Conservation (phyloP, 2,113 vertebrate species). For the Clarias batrachus region DNA sequence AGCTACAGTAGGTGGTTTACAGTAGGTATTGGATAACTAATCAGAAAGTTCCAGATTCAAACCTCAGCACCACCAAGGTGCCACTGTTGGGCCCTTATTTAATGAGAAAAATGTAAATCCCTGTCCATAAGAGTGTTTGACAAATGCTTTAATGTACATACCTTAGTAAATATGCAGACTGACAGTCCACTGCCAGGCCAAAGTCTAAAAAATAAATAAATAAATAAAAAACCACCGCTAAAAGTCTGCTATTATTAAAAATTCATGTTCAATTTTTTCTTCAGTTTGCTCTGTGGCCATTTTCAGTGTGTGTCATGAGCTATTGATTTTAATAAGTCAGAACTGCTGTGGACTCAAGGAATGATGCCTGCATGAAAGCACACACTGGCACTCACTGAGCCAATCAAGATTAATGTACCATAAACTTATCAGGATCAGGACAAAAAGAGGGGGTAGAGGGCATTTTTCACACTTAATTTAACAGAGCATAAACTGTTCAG, state of each 20-base stretch:
- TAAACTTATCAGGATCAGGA: background rate
- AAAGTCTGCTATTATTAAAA: constrained; percentile 30
- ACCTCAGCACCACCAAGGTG: too few species aligned
- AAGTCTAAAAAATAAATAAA: background rate
- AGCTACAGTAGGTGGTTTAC: too few species aligned
- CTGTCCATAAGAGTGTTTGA: too few species aligned
- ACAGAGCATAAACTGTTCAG: background rate
- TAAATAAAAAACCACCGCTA: background rate
- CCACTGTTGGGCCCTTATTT: too few species aligned
- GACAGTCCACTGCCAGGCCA: background rate
- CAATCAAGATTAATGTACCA: constrained; percentile 1
- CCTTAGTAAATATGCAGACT: background rate
- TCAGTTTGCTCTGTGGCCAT: constrained; percentile 8
- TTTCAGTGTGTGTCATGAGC: constrained; percentile 22
- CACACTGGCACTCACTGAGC: background rate
- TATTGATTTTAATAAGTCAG: constrained; percentile 29
- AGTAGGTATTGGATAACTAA: too few species aligned
- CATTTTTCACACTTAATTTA: background rate
- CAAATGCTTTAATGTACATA: background rate
- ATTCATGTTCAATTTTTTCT: constrained; percentile 25
- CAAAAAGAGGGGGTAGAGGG: background rate
- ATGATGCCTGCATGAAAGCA: background rate
- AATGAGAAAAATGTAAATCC: too few species aligned
- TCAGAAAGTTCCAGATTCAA: too few species aligned
- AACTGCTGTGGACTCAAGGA: background rate